Evolutionary conservation across 1,140 invertebrate genomes (phyloP), one percentile per base, ranked within the genome.

Genomic region (Cydia amplana): DNA sequence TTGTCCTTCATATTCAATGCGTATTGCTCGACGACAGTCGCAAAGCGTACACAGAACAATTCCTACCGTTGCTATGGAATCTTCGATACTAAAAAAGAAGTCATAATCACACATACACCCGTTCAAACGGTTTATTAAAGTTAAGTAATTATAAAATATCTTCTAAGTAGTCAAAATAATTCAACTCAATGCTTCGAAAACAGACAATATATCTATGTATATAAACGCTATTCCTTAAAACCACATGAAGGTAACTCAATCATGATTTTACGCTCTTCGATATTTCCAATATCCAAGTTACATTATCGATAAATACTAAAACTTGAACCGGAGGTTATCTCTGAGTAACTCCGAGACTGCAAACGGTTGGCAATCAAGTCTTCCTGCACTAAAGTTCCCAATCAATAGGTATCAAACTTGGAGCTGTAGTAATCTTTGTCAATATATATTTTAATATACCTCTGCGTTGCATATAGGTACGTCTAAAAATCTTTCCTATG

Each of bases 381-480:
- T n/a, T 51, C n/a, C n/a, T 51, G 49, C 49, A 51, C n/a, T n/a
- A n/a, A n/a, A n/a, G 49, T 51, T 51, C 6, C 49, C n/a, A 51
- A 51, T 51, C 49, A 51, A 51, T 51, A 16, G n/a, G n/a, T n/a
- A 51, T n/a, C 49, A n/a, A 51, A n/a, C 49, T n/a, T n/a, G 4
- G n/a, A n/a, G 49, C 49, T 7, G 14, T 49, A 16, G 46, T 14
- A 49, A 49, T 16, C n/a, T n/a, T n/a, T n/a, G n/a, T n/a, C n/a
- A n/a, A n/a, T n/a, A n/a, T n/a, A n/a, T n/a, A n/a, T n/a, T n/a
- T n/a, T n/a, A n/a, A n/a, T n/a, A n/a, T n/a, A n/a, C n/a, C n/a
- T n/a, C n/a, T n/a, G n/a, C n/a, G n/a, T n/a, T n/a, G n/a, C n/a
- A n/a, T n/a, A n/a, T n/a, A n/a, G n/a, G n/a, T n/a, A n/a, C 9